Evolutionary conservation across 2,113 vertebrate genomes (phyloP).

Genomic region (Takifugu flavidus): DNA sequence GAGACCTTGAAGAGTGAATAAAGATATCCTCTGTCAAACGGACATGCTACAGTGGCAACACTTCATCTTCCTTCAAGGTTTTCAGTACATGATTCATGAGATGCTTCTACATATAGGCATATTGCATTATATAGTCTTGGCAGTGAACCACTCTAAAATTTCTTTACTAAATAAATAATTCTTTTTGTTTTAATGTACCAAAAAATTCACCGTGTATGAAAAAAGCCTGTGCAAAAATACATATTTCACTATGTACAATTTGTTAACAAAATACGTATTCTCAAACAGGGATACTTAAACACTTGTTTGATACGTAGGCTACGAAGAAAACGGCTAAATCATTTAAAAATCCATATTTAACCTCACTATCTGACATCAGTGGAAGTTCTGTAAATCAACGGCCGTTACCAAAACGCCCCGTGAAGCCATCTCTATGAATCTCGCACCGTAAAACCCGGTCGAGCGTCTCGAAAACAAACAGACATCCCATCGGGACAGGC

Average conservation of each 20-base stretch:
- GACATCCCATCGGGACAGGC: constrained; percentile 24
- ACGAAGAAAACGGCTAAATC: constrained; percentile 49
- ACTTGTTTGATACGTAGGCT: constrained; percentile 83
- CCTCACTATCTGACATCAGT: constrained; percentile 72
- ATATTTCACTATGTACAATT: constrained; percentile 99
- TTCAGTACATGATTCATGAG: constrained; percentile 66
- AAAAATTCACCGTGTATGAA: constrained; percentile 89
- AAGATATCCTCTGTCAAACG: constrained; percentile 58
- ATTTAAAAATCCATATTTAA: constrained; percentile 38
- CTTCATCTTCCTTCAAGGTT: constrained; percentile 55
- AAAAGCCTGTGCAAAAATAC: constrained; percentile 99
- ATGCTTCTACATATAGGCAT: constrained; percentile 77
- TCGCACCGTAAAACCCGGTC: constrained; percentile 41
- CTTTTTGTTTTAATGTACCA: constrained; percentile 87
- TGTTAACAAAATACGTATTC: constrained; percentile 98
- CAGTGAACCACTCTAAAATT: constrained; percentile 95
- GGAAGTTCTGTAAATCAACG: constrained; percentile 80
- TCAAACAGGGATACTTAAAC: constrained; percentile 97
- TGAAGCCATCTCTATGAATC: constrained; percentile 67
- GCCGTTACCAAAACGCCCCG: constrained; percentile 31
- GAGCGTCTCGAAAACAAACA: constrained; percentile 22
- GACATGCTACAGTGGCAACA: constrained; percentile 69
- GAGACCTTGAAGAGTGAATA: constrained; percentile 58
- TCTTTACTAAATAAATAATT: constrained; percentile 95
- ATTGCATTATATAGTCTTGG: constrained; percentile 93